phyloP scores from a whole-genome alignment of 1,140 invertebrate genomes.

The Brachionus rotundiformis region DNA sequence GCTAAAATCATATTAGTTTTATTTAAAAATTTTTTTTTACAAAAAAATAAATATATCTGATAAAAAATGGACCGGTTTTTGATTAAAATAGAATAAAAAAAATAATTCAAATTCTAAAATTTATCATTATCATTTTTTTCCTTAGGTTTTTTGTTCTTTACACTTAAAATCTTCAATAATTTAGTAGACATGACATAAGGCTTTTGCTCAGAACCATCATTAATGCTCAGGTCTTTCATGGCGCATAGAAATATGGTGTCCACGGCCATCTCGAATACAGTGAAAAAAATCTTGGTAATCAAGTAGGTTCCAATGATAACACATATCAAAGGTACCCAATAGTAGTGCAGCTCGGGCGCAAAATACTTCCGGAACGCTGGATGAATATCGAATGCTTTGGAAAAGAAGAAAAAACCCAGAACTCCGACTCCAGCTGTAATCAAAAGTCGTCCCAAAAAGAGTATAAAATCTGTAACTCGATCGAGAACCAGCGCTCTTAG shows the following conservation, averaged over 20 bases:
- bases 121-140: slow-evolving; percentile 11
- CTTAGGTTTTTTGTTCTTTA: slow-evolving; percentile 17
- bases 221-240: slow-evolving; percentile 86
- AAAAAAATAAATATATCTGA: too few relatives aligned
- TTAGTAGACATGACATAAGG: slow-evolving; percentile 92
- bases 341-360: slow-evolving; percentile 48
- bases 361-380: slow-evolving; percentile 27
- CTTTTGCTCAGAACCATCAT: slow-evolving; percentile 84
- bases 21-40: too few relatives aligned
- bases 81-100: background rate
- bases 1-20: too few relatives aligned
- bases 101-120: background rate
- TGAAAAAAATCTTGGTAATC: slow-evolving; percentile 85
- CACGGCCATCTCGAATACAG: slow-evolving; percentile 88
- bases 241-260: slow-evolving; percentile 88
- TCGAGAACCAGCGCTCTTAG: slow-evolving; percentile 80
- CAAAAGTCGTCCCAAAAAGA: slow-evolving; percentile 83
- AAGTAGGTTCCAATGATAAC: slow-evolving; percentile 67
- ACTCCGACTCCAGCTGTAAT: slow-evolving; percentile 73
- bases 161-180: slow-evolving; percentile 68
- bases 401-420: slow-evolving; percentile 42
- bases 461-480: slow-evolving; percentile 85
- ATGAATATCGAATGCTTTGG: slow-evolving; percentile 10
- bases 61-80: background rate
- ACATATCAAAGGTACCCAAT: slow-evolving; percentile 32